These are phyloP conservation scores for Heliornis fulica DNA, from an alignment of 2,113 vertebrate species.

Conservation along the genomic window DNA sequence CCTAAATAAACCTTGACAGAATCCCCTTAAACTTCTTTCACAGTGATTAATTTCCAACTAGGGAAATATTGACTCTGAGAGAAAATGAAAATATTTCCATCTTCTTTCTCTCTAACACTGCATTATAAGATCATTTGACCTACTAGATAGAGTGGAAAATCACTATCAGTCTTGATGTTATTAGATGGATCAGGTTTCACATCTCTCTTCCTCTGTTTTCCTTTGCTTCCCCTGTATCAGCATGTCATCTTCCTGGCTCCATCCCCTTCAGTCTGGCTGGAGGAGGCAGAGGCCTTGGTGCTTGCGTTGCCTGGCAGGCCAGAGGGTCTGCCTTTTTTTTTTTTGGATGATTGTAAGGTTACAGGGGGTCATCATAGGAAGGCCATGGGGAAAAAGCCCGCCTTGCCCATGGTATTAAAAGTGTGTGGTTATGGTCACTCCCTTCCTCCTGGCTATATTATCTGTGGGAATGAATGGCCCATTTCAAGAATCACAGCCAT, in stretches of 20 bases:
- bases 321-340: not conserved
- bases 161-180: constrained; percentile 26
- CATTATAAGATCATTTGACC: constrained; percentile 44
- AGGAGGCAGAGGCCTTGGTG: not conserved
- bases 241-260: not conserved
- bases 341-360: not conserved
- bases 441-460: not conserved
- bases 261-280: not conserved
- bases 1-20: constrained; percentile 66
- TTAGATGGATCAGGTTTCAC: constrained; percentile 29
- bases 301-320: accelerated
- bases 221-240: constrained; percentile 21
- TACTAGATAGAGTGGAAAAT: constrained; percentile 60
- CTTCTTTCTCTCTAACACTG: constrained; percentile 26
- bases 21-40: constrained; percentile 51
- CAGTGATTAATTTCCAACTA: constrained; percentile 53
- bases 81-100: constrained; percentile 63
- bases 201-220: constrained; percentile 15
- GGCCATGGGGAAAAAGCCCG: not conserved
- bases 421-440: not conserved
- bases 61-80: constrained; percentile 47
- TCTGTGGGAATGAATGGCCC: not conserved
- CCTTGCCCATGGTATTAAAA: not conserved
- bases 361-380: not conserved
- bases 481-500: not conserved